Conservation (phyloP, 2,888 invertebrate genomes). For the Abrostola tripartita region DNA sequence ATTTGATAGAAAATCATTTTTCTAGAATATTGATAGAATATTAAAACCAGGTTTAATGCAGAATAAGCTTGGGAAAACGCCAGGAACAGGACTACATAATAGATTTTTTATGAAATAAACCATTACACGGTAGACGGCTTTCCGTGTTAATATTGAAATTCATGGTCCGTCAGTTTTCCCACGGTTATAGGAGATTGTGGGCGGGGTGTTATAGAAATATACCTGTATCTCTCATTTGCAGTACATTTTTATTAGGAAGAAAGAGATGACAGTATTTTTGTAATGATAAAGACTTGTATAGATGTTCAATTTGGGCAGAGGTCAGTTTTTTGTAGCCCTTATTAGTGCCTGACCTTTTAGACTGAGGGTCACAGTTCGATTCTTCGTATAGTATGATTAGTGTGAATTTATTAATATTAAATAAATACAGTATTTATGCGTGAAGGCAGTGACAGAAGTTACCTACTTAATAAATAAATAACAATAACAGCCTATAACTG, state of each 20-base stretch:
- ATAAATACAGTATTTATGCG: no score
- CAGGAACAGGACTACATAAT: constrained; percentile 45
- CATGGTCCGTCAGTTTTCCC: constrained; percentile 59
- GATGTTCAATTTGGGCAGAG: no score
- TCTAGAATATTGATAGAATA: constrained; percentile 31
- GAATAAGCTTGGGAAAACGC: constrained; percentile 28
- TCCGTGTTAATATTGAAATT: constrained; percentile 53
- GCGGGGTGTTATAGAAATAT: constrained; percentile 24
- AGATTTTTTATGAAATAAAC: constrained; percentile 60
- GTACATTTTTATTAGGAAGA: background rate
- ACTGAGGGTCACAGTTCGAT: no score
- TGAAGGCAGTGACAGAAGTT: no score
- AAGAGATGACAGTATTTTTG: constrained; percentile 2
- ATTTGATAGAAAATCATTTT: no score
- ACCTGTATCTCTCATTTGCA: constrained; percentile 30
- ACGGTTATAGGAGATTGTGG: constrained; percentile 48
- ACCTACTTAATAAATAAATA: no score
- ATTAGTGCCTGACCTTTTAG: no score
- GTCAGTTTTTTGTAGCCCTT: no score
- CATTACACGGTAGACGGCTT: constrained; percentile 58
- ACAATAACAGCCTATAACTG: no score
- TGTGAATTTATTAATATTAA: no score
- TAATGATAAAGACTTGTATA: background rate
- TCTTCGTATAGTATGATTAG: no score
- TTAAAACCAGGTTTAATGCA: constrained; percentile 17